These are phyloP conservation scores for Chalcis sispes DNA, from an alignment of 2,888 invertebrate species.

Conservation along the genomic window DNA sequence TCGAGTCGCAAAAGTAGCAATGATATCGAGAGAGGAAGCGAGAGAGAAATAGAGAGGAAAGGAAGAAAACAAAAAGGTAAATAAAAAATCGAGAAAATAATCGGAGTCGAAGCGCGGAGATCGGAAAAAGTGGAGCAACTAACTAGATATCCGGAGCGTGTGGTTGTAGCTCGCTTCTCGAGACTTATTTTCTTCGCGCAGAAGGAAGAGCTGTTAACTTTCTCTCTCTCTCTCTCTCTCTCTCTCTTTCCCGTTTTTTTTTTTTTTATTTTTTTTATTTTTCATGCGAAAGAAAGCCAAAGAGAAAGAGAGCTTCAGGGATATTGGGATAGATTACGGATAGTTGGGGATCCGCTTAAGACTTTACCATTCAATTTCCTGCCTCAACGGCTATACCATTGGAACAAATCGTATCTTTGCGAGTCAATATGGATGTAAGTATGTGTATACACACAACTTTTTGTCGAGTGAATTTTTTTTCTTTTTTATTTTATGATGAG, in stretches of 20 bases:
- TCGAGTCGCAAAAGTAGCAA: no score
- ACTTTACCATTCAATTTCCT: constrained; percentile 48
- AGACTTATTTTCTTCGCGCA: constrained; percentile 38
- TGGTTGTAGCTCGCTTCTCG: neutral
- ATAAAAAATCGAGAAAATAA: neutral
- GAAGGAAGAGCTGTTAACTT: constrained; percentile 14
- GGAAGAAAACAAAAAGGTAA: neutral
- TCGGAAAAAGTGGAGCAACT: neutral
- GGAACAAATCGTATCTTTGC: constrained; percentile 15
- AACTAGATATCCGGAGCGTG: constrained; percentile 8
- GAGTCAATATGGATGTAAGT: neutral
- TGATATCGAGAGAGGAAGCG: no score
- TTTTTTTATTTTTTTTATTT: neutral
- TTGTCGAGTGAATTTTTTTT: no score
- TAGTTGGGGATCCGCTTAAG: constrained; percentile 44
- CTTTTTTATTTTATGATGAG: no score
- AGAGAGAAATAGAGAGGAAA: no score
- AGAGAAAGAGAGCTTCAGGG: constrained; percentile 16
- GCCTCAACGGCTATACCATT: constrained; percentile 20
- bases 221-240: no score
- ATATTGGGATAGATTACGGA: constrained; percentile 49
- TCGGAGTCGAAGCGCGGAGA: neutral
- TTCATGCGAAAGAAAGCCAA: neutral
- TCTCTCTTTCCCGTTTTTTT: neutral
- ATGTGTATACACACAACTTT: no score